Percentiles rank a stretch among this genome's conserved stretches.
phyloP scores from a whole-genome alignment of 2,797 vertebrate species.

The Phrynocephalus forsythii region DNA sequence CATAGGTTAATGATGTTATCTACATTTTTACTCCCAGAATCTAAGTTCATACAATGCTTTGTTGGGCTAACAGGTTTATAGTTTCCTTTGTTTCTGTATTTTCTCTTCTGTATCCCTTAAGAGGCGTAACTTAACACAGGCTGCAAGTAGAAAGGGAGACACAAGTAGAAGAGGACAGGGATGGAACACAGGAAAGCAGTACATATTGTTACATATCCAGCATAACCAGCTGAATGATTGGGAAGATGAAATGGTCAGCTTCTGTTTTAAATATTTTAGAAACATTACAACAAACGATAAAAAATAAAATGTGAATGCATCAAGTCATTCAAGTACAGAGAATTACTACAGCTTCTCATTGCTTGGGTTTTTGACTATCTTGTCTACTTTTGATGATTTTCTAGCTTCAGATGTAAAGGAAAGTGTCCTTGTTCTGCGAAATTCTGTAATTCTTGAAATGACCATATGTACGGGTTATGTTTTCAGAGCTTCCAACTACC shows the following conservation, averaged over 20 bases:
- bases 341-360: background rate
- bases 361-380: background rate
- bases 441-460: background rate
- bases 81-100: background rate
- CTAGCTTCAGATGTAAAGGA: background rate
- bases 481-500: conserved; percentile 75
- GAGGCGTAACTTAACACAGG: background rate
- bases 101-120: background rate
- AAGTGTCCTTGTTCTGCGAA: background rate
- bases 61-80: background rate
- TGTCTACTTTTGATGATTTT: background rate
- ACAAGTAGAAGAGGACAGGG: background rate
- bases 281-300: background rate
- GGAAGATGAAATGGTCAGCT: background rate
- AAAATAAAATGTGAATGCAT: background rate
- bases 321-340: background rate
- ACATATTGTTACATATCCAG: background rate
- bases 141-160: background rate
- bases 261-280: background rate
- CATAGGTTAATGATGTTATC: background rate
- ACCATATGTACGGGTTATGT: conserved; percentile 26
- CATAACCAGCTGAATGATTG: background rate
- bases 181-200: background rate
- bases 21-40: no score
- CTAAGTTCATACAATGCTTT: background rate